Evolutionary conservation across 2,888 invertebrate species (phyloP).

Genomic region (Cantharis lateralis): DNA sequence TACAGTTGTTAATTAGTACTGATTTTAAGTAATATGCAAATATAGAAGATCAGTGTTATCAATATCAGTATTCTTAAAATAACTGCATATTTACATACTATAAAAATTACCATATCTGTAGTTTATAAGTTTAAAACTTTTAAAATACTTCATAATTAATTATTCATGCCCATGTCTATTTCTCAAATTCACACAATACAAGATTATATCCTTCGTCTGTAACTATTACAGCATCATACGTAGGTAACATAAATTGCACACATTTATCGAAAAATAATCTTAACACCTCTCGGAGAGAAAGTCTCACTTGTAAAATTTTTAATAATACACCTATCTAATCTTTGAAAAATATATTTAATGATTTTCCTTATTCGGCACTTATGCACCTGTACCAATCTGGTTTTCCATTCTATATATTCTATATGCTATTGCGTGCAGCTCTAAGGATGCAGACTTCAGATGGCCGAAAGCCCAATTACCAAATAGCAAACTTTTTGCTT

Average conservation of each 20-base stretch:
- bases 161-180: not conserved
- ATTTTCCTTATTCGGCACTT: no score
- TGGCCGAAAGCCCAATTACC: no score
- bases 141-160: no score
- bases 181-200: not conserved
- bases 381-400: no score
- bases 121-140: not conserved
- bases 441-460: no score
- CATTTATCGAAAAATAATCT: not conserved
- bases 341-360: not conserved
- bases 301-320: no score
- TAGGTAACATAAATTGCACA: not conserved
- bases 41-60: not conserved
- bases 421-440: no score
- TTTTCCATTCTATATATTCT: no score
- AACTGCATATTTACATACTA: no score
- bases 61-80: not conserved
- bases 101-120: not conserved
- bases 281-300: not conserved
- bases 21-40: no score
- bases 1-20: not conserved
- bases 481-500: no score
- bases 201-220: not conserved
- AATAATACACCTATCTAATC: not conserved
- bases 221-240: not conserved